Percentiles rank a stretch among this genome's conserved stretches.
Conservation (phyloP, 2,888 invertebrate genomes). For the Incurvaria masculella region DNA sequence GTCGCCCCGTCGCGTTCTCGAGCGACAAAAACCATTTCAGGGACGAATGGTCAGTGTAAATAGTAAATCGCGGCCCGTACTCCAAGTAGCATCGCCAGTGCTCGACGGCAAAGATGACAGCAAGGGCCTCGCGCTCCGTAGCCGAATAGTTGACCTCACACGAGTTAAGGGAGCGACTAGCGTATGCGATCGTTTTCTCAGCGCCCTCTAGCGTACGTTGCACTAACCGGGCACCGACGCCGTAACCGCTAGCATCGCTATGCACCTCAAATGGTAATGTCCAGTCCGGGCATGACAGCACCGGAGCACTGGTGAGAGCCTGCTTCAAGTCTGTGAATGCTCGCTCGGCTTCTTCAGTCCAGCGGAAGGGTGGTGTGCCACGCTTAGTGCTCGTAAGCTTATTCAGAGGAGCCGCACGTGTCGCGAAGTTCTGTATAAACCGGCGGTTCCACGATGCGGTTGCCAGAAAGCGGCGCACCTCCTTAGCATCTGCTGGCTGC, state of each 20-base stretch:
- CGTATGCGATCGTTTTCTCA: constrained; percentile 10
- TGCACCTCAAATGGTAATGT: not conserved
- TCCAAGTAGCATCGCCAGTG: constrained; percentile 10
- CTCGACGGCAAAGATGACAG: constrained; percentile 8
- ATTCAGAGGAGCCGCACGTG: not conserved
- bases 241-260: not conserved
- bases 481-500: constrained; percentile 10
- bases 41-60: constrained; percentile 9
- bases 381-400: not conserved
- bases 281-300: not conserved
- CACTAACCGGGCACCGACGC: not conserved
- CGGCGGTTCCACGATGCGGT: not conserved
- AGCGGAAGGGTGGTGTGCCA: not conserved
- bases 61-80: not conserved
- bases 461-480: not conserved
- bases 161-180: constrained; percentile 6
- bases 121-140: constrained; percentile 13
- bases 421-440: not conserved
- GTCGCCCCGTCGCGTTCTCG: constrained; percentile 9
- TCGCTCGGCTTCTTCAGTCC: not conserved
- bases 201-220: constrained; percentile 10
- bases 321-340: not conserved
- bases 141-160: constrained; percentile 12
- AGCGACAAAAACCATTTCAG: constrained; percentile 10
- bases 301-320: not conserved